These are phyloP conservation scores for Drosophila nigricruria DNA, from an alignment of 2,888 invertebrate species.

Conservation along the genomic window DNA sequence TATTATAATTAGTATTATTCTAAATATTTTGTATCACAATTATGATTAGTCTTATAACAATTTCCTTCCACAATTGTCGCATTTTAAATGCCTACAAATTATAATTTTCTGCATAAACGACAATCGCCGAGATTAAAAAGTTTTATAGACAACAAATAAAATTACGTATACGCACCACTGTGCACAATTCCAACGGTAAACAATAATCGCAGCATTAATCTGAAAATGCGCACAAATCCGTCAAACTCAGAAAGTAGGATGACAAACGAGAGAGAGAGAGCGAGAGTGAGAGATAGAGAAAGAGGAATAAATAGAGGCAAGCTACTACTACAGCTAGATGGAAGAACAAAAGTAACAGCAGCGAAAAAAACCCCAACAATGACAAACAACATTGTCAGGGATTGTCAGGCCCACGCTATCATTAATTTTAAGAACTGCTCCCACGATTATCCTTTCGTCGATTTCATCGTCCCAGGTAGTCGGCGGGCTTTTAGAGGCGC, in stretches of 20 bases:
- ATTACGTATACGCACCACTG: constrained; percentile 52
- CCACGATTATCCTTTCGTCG: constrained; percentile 45
- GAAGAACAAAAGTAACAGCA: constrained; percentile 35
- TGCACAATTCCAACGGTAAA: constrained; percentile 66
- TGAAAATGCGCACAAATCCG: constrained; percentile 79
- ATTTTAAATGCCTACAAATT: not conserved
- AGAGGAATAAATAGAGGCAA: not conserved
- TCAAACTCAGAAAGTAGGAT: constrained; percentile 64
- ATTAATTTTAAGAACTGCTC: constrained; percentile 70
- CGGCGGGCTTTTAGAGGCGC: constrained; percentile 2
- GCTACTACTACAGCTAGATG: not conserved
- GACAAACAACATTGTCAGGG: constrained; percentile 63
- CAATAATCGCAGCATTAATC: constrained; percentile 80
- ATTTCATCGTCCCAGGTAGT: constrained; percentile 57
- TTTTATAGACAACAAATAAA: constrained; percentile 7
- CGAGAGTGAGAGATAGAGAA: not conserved
- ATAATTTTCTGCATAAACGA: not conserved
- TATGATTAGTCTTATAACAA: not conserved
- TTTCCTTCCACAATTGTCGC: not conserved
- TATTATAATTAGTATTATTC: not conserved
- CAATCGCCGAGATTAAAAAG: not conserved
- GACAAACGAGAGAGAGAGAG: not conserved
- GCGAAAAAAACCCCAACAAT: constrained; percentile 39
- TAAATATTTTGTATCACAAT: not conserved
- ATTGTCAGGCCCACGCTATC: constrained; percentile 61